phyloP scores from a whole-genome alignment of 2,113 vertebrate species.

The Sander vitreus region DNA sequence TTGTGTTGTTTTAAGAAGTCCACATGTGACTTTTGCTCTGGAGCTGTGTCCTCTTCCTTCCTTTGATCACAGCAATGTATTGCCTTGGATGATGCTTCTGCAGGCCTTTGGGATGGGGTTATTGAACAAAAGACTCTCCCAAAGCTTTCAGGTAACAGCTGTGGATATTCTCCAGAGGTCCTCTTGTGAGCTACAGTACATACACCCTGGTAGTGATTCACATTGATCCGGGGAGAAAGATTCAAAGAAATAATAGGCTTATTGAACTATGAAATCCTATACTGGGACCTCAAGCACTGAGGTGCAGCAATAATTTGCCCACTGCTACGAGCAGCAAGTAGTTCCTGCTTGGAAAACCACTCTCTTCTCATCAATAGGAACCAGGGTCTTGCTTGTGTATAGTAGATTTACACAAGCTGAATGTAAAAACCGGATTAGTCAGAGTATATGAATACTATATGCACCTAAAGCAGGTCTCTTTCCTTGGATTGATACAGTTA shows the following conservation, averaged over 20 bases:
- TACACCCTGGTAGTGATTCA: conserved; percentile 41
- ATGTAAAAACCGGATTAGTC: conserved; percentile 12
- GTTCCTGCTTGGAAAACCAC: conserved; percentile 27
- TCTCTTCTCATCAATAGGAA: conserved; percentile 10
- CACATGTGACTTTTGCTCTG: conserved; percentile 26
- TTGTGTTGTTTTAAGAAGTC: conserved; percentile 18
- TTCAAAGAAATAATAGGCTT: conserved; percentile 49
- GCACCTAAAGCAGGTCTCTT: background rate
- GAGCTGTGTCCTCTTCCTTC: conserved; percentile 22
- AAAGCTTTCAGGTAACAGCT: conserved; percentile 41
- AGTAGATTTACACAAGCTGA: background rate
- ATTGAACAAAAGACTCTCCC: conserved; percentile 49
- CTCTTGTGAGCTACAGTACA: conserved; percentile 16
- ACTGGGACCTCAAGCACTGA: conserved; percentile 40
- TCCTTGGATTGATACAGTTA: background rate
- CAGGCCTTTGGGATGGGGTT: conserved; percentile 44
- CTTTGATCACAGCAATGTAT: conserved; percentile 43
- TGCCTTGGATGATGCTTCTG: conserved; percentile 41
- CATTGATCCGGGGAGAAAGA: conserved; percentile 61
- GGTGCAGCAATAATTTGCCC: conserved; percentile 51
- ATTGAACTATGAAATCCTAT: conserved; percentile 63
- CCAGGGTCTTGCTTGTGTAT: background rate
- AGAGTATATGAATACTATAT: background rate
- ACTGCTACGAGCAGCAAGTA: conserved; percentile 1
- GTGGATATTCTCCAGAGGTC: conserved; percentile 46